phyloP scores from a whole-genome alignment of 2,888 invertebrate species.

The Eupithecia inturbata region DNA sequence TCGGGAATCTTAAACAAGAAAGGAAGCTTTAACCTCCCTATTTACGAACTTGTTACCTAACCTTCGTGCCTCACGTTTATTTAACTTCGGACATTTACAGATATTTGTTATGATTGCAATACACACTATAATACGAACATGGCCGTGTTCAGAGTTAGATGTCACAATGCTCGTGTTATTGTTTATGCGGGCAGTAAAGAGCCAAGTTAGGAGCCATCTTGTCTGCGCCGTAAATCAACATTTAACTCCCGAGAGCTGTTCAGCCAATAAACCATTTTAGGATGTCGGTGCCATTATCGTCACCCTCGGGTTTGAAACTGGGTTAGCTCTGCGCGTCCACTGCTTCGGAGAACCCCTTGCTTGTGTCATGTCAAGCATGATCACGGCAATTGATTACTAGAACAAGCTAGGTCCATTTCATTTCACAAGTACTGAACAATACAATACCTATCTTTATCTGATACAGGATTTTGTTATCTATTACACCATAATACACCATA shows the following conservation, averaged over 20 bases:
- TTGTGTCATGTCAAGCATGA: conserved; percentile 35
- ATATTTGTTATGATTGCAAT: conserved; percentile 30
- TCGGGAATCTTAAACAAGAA: not conserved
- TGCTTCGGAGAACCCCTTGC: conserved; percentile 35
- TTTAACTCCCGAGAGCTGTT: conserved; percentile 69
- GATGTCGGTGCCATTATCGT: conserved; percentile 55
- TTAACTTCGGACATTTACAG: conserved; percentile 18
- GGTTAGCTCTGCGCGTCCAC: conserved; percentile 46
- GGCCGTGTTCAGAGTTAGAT: conserved; percentile 13
- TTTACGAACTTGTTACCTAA: conserved; percentile 15
- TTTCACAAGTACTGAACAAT: not conserved
- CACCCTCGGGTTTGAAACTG: conserved; percentile 45
- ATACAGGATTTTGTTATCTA: no score
- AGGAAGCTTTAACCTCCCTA: not conserved
- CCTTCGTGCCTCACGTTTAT: conserved; percentile 15
- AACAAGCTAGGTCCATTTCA: not conserved
- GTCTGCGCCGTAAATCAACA: conserved; percentile 69
- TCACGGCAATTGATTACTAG: conserved; percentile 27
- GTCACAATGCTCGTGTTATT: conserved; percentile 30
- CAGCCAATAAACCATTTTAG: conserved; percentile 69
- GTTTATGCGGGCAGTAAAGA: conserved; percentile 41
- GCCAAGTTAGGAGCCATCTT: conserved; percentile 53
- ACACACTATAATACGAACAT: conserved; percentile 11
- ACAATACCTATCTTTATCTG: no score
- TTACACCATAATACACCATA: no score